Evolutionary conservation across 1,140 invertebrate genomes (phyloP), one percentile per base, ranked within the genome.

Genomic region (Drosophila erecta): DNA sequence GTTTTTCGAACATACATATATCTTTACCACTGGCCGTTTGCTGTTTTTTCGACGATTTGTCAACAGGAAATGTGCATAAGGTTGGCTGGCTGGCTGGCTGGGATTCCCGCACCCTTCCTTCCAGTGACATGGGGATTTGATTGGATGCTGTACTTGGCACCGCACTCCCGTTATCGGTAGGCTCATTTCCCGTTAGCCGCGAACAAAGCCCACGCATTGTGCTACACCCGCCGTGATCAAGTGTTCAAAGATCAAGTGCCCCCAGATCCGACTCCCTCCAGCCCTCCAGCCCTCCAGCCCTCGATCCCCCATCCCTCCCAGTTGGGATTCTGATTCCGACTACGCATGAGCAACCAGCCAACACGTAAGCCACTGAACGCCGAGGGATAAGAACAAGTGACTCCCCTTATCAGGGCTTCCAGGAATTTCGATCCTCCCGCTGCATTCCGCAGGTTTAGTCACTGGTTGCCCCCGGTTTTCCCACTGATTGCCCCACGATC

Each of bases 41-140:
- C 24, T 30, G 30, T 37, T 41, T 24, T 46, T 53, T 17, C 7
- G 49, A 33, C 38, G 40, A 50, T 66, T 72, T 76, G 75, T 87
- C 83, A 86, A 86, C 83, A 86, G 83, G 83, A 86, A 66, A 64
- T 38, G 33, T 53, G 37, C 65, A 64, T 81, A 87, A 86, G 83
- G 83, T 87, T 64, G 77, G 20, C 1, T 17, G 17, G 17, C 17
- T 17, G 17, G 17, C 17, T 17, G 17, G 17, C 17, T 17, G 17
- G 17, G 17, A 17, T 17, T 17, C 17, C 17, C 17, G 17, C 17
- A 17, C 17, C 17, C 17, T 17, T 17, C 17, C 17, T 17, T 17
- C 17, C 17, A 17, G 1, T 17, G 17, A 1, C 2, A 11, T 46
- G 14, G 41, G 30, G 11, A 24, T 24, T 24, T 24, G 24, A 24